These are phyloP conservation scores for Sterrhoptilus dennistouni DNA, from an alignment of 2,113 vertebrate genomes.

Conservation along the genomic window DNA sequence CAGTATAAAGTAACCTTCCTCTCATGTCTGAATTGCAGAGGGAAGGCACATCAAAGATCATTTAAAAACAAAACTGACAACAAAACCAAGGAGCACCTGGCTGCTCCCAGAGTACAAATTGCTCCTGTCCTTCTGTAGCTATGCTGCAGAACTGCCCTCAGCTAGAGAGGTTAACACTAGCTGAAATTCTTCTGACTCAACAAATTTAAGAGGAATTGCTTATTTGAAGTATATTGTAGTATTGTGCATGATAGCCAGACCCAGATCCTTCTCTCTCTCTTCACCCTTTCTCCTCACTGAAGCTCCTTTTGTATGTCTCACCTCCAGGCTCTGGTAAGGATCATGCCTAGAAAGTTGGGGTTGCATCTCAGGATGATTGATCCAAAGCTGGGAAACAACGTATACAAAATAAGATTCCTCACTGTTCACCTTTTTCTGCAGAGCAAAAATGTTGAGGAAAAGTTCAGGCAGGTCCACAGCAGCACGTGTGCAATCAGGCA, in stretches of 20 bases:
- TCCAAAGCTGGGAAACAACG: fast-evolving
- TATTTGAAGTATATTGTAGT: not conserved
- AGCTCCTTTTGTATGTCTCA: not conserved
- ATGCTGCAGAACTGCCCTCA: not conserved
- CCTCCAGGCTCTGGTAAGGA: not conserved
- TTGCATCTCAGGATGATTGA: not conserved
- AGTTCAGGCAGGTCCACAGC: not conserved
- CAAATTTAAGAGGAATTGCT: not conserved
- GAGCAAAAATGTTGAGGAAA: not conserved
- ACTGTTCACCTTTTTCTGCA: not conserved
- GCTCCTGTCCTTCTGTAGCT: not conserved
- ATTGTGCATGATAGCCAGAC: not conserved
- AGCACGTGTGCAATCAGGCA: not conserved
- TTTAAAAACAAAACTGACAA: not conserved
- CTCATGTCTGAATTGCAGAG: not conserved
- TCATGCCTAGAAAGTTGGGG: not conserved
- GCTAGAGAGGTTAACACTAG: not conserved
- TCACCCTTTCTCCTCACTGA: not conserved
- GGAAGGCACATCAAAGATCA: not conserved
- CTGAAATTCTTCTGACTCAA: not conserved
- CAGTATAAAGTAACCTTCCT: not conserved
- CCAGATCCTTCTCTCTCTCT: not conserved
- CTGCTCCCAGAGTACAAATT: not conserved
- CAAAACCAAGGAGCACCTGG: not conserved
- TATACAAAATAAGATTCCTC: not conserved